A percentile compares a stretch with the other conserved stretches of the same genome.
phyloP scores from a whole-genome alignment of 2,797 vertebrate species.

The Peromyscus melanophrys region DNA sequence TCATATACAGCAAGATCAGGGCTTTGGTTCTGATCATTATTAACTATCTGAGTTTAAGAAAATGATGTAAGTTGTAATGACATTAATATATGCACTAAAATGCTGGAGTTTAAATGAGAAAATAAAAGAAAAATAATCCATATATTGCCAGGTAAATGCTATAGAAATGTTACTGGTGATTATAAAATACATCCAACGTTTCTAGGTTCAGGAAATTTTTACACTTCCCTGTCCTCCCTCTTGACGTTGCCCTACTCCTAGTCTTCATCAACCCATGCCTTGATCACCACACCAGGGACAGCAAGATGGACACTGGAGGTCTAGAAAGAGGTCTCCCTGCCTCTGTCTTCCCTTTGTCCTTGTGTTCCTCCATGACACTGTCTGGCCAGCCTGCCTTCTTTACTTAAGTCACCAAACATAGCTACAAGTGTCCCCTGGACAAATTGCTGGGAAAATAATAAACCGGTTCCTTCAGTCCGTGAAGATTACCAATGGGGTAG shows the following conservation, averaged over 20 bases:
- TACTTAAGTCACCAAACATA: background rate
- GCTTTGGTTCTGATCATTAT: background rate
- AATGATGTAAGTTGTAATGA: background rate
- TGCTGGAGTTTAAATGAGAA: background rate
- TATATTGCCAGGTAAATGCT: background rate
- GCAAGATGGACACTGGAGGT: background rate
- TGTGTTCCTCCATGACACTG: background rate
- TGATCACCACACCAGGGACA: background rate
- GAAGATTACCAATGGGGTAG: background rate
- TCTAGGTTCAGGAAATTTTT: background rate
- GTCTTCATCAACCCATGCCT: background rate
- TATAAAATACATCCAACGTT: background rate
- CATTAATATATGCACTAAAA: background rate
- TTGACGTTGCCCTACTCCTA: background rate
- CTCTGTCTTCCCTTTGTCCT: background rate
- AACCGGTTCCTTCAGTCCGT: background rate
- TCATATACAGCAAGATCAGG: background rate
- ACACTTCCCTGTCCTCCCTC: background rate
- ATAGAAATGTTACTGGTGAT: background rate
- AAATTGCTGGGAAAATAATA: background rate
- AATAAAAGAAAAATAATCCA: background rate
- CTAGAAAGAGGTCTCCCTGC: background rate
- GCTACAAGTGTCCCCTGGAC: background rate
- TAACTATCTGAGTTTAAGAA: conserved; percentile 9
- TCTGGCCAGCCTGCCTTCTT: background rate